These are phyloP conservation scores for Orchestes rusci DNA, from an alignment of 2,888 invertebrate genomes.

Conservation along the genomic window DNA sequence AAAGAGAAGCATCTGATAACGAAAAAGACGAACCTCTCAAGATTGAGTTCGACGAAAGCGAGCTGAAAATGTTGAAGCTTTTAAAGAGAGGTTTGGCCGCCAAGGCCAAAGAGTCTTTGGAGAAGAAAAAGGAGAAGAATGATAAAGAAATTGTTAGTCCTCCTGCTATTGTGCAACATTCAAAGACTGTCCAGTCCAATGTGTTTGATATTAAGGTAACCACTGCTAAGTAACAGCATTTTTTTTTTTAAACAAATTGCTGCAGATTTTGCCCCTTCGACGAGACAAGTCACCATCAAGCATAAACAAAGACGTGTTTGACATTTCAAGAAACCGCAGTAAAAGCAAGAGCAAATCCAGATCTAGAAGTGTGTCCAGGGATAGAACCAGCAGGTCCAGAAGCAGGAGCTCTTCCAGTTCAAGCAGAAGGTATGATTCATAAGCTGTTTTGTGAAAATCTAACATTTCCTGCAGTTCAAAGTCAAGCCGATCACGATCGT, in stretches of 20 bases:
- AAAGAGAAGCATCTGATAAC: conserved; percentile 40
- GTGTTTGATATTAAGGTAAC: conserved; percentile 38
- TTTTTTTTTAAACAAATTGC: conserved; percentile 1
- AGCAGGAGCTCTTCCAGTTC: conserved; percentile 47
- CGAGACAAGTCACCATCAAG: conserved; percentile 26
- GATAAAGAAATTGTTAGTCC: conserved; percentile 9
- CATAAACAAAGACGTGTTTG: conserved; percentile 31
- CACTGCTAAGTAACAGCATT: too few species aligned
- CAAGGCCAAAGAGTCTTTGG: conserved; percentile 64
- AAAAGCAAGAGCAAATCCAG: conserved; percentile 30
- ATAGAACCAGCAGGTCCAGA: conserved; percentile 34
- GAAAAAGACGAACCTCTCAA: conserved; percentile 38
- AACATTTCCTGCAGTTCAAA: conserved; percentile 1
- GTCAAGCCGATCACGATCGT: conserved; percentile 28
- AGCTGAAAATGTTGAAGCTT: conserved; percentile 59
- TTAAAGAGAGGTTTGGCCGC: conserved; percentile 58
- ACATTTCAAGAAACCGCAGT: conserved; percentile 28
- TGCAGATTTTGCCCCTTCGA: conserved; percentile 33
- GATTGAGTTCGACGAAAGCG: conserved; percentile 59
- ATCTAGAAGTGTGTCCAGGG: conserved; percentile 32
- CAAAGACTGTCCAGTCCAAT: conserved; percentile 33
- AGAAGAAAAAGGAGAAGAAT: conserved; percentile 45
- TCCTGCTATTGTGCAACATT: background rate
- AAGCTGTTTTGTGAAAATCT: conserved; percentile 4
- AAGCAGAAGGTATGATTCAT: conserved; percentile 37